Evolutionary conservation across 2,888 invertebrate species (phyloP), one percentile per base, ranked within the genome.

Genomic region (Fabriciana adippe): DNA sequence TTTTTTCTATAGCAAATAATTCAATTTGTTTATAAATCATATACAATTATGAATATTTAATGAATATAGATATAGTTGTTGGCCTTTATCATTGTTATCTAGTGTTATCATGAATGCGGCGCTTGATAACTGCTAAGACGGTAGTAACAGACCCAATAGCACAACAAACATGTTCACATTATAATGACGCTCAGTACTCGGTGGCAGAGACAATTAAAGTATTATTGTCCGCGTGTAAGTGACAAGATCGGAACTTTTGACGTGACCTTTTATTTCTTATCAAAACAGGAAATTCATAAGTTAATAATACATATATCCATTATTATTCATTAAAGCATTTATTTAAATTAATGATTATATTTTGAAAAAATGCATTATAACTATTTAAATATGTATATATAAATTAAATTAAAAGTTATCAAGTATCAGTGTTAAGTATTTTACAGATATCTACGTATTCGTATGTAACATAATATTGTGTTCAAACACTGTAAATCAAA

Each of bases 31-130:
- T 15, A 21, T 15, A 11, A 18, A 47, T 21, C 35, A 3, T 26
- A 15, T 26, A 48, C 26, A 26, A 3, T 60, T 18, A 35, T 48
- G 59, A 13, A 26, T 26, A 26, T 11, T 45, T 26, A 47, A 59
- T 21, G 45, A 14, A 15, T 35, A 1, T 47, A 26, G 21, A n/a
- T 59, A 31, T 51, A 16, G 48, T 50, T 60, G 16, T 18, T 31
- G 35, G 31, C 14, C 1, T 26, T 50, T 60, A 35, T 60, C 47
- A 6, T 3, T 3, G 31, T 61, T 61, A 51, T 51, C 61, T 35
- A 50, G 35, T 51, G 60, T 61, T 61, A 61, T 61, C 61, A 35
- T 21, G 14, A 51, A 31, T 14, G 61, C 35, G 18, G 18, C 35
- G 35, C 14, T 18, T 51, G 61, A 61, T 51, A 61, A 41, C 41